Evolutionary conservation across 2,113 vertebrate genomes (phyloP), one percentile per base, ranked within the genome.

Genomic region (Sisor rabdophorus): DNA sequence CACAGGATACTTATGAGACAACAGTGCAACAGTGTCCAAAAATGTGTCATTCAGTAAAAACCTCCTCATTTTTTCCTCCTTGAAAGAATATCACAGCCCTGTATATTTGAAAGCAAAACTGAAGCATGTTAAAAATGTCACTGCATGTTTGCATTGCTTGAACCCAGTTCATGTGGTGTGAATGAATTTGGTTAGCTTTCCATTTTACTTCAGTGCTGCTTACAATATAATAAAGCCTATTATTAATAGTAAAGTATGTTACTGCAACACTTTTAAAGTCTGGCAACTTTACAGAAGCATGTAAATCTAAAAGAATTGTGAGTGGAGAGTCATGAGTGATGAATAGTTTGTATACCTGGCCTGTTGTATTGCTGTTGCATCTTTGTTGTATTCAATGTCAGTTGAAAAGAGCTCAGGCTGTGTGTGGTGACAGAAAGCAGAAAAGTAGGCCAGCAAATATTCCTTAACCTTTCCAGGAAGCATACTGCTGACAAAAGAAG

Each of bases 11-110:
- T 91, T 93, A 11, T 88, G 88, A 60, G 88, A 91, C 55, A 93
- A 86, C 16, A 54, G 48, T 67, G 91, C 88, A 4, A 13, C 78
- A 68, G 94, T 89, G 75, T 93, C 93, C 86, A 92, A 91, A 84
- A 93, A 94, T 60, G 90, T 85, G 77, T 90, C 90, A 86, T 94
- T 91, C 67, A 93, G 84, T 48, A 71, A 85, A 73, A 94, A 94
- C 87, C 81, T 92, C 87, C 75, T 92, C 89, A 4, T 78, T 81
- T 16, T 84, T 71, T 15, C 76, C 32, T 36, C 73, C 92, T 93
- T 83, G 54, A 70, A 78, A 56, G 20, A 6, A 47, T 30, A 19
- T 58, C 40, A 59, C 12, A 71, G 30, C 59, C 16, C 48, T 64
- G 52, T 48, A 60, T 16, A 71, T 65, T 40, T 54, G 19, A 72